These are phyloP conservation scores for Macrotus californicus DNA, from an alignment of 2,113 vertebrate species.

Conservation along the genomic window DNA sequence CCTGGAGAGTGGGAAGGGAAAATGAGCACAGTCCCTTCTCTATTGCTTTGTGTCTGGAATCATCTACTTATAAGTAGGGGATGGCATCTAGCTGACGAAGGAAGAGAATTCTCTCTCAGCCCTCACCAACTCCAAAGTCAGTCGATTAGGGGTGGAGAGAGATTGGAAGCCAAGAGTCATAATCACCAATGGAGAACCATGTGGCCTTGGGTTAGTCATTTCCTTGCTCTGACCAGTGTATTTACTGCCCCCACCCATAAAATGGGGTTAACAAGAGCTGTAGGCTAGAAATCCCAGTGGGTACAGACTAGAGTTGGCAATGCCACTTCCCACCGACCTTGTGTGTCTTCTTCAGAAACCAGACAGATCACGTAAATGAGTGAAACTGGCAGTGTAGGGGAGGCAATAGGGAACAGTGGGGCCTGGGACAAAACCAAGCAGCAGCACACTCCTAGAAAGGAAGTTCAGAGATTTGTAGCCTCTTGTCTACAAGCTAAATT, in stretches of 20 bases:
- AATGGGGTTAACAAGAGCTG: not conserved
- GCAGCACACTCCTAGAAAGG: rapidly evolving
- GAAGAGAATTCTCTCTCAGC: not conserved
- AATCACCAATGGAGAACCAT: not conserved
- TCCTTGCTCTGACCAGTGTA: not conserved
- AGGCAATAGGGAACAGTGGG: not conserved
- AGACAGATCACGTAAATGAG: rapidly evolving
- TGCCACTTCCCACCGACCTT: too few relatives aligned
- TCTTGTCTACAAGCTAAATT: not conserved
- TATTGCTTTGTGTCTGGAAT: not conserved
- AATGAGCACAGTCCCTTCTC: not conserved
- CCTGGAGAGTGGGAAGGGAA: not conserved
- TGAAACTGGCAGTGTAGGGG: rapidly evolving
- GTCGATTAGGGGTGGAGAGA: not conserved
- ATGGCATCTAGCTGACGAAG: not conserved
- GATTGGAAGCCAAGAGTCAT: not conserved
- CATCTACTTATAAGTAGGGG: not conserved
- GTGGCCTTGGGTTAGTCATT: not conserved
- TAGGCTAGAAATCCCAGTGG: too few relatives aligned
- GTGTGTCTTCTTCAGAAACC: not conserved
- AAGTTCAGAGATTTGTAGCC: not conserved
- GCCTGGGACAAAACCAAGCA: not conserved
- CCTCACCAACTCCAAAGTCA: not conserved
- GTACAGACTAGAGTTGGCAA: not conserved
- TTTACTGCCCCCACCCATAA: rapidly evolving